phyloP scores from a whole-genome alignment of 1,140 invertebrate species.

The Zaprionus africanus region DNA sequence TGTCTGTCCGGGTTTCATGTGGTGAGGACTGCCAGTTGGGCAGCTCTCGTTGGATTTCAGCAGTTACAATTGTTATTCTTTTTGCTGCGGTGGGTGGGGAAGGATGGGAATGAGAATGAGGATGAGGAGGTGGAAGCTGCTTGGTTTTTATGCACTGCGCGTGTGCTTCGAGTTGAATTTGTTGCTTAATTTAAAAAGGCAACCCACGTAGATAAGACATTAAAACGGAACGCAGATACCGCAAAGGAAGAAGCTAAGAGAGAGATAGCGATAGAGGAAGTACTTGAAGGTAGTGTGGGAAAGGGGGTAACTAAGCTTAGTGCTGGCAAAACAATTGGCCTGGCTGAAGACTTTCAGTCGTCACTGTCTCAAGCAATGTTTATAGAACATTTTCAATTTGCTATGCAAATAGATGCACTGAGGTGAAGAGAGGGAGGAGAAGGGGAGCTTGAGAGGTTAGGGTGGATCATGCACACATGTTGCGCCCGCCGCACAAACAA shows the following conservation, averaged over 20 bases:
- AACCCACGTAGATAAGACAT: conserved; percentile 70
- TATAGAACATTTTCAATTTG: conserved; percentile 65
- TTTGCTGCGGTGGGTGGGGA: conserved; percentile 32
- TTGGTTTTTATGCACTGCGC: conserved; percentile 76
- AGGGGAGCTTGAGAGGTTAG: neutral
- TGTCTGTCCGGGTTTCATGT: conserved; percentile 1
- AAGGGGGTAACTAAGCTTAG: conserved; percentile 26
- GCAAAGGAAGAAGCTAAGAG: conserved; percentile 20
- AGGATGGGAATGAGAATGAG: neutral
- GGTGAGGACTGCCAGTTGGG: conserved; percentile 10
- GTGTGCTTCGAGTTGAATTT: conserved; percentile 73
- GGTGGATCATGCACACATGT: conserved; percentile 56
- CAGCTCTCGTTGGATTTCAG: conserved; percentile 36
- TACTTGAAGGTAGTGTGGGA: conserved; percentile 10
- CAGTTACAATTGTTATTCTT: conserved; percentile 37
- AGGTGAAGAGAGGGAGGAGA: neutral
- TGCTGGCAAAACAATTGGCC: conserved; percentile 3
- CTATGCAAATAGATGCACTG: conserved; percentile 64
- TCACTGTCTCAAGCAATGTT: conserved; percentile 32
- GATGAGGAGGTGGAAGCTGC: conserved; percentile 24
- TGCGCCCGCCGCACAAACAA: conserved; percentile 21
- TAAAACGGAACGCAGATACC: conserved; percentile 64
- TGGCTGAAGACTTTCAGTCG: conserved; percentile 21
- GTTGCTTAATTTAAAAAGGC: conserved; percentile 65
- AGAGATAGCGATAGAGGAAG: neutral